Percentiles rank a stretch among this genome's conserved stretches.
Conservation (phyloP, 2,888 invertebrate genomes). For the Mamestra brassicae region DNA sequence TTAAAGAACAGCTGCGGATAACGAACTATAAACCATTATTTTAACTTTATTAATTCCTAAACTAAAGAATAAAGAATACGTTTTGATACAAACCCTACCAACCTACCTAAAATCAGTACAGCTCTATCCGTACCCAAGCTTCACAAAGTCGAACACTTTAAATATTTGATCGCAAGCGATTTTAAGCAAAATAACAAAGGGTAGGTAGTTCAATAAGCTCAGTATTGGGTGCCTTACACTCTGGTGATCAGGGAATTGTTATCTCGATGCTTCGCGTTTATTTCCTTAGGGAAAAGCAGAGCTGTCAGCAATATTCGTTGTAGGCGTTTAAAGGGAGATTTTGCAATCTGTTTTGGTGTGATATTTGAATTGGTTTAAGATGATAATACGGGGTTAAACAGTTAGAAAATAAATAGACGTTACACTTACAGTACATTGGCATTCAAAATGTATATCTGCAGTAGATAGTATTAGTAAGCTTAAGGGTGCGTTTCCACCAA, state of each 20-base stretch:
- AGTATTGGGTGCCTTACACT: conserved; percentile 43
- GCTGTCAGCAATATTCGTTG: conserved; percentile 41
- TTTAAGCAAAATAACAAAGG: conserved; percentile 49
- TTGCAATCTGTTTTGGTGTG: conserved; percentile 6
- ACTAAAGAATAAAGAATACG: no score
- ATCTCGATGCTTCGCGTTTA: conserved; percentile 44
- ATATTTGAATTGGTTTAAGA: conserved; percentile 27
- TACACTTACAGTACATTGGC: background rate
- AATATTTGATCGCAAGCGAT: conserved; percentile 55
- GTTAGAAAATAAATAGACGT: background rate
- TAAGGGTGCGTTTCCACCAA: no score
- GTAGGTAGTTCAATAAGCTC: conserved; percentile 35
- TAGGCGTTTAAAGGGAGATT: conserved; percentile 15
- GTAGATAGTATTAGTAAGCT: no score
- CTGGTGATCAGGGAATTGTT: conserved; percentile 47
- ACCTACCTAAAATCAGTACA: background rate
- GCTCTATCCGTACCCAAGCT: background rate
- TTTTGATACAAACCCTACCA: no score
- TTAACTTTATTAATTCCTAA: no score
- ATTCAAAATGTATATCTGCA: no score
- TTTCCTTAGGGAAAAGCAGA: conserved; percentile 47
- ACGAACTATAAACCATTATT: no score
- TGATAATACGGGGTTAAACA: background rate
- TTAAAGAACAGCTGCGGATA: no score
- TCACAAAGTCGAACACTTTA: conserved; percentile 34